Evolutionary conservation across 2,888 invertebrate species (phyloP).

Genomic region (Buathra laborator): DNA sequence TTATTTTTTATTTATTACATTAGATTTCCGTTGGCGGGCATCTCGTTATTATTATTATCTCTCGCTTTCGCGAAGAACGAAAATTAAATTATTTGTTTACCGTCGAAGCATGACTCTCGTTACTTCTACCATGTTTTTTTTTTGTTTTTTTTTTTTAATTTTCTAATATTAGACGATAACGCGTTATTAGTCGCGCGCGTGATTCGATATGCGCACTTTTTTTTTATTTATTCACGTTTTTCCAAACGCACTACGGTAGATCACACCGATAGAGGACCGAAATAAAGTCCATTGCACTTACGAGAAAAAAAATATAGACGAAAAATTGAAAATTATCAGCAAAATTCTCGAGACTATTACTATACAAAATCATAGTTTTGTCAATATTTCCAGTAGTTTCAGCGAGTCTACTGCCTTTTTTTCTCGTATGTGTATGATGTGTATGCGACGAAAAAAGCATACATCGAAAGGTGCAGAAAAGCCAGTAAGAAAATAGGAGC

Average conservation of each 20-base stretch:
- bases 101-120: conserved; percentile 15
- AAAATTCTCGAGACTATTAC: background rate
- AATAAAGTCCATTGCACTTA: background rate
- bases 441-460: background rate
- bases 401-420: background rate
- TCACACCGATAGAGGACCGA: background rate
- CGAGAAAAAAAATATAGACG: background rate
- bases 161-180: conserved; percentile 2
- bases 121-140: conserved; percentile 7
- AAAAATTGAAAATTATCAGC: background rate
- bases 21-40: conserved; percentile 3
- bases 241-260: background rate
- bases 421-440: conserved; percentile 8
- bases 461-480: conserved; percentile 7
- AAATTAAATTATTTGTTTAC: conserved; percentile 5
- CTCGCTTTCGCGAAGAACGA: conserved; percentile 15
- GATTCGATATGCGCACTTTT: conserved; percentile 9
- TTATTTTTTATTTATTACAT: conserved; percentile 35
- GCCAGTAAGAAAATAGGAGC: background rate
- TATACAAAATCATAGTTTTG: background rate
- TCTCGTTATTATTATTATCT: conserved; percentile 14
- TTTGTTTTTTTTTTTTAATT: no score
- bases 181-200: background rate
- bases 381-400: background rate
- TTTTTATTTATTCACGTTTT: background rate